phyloP scores from a whole-genome alignment of 1,140 invertebrate species.

The Plectrocnemia conspersa region DNA sequence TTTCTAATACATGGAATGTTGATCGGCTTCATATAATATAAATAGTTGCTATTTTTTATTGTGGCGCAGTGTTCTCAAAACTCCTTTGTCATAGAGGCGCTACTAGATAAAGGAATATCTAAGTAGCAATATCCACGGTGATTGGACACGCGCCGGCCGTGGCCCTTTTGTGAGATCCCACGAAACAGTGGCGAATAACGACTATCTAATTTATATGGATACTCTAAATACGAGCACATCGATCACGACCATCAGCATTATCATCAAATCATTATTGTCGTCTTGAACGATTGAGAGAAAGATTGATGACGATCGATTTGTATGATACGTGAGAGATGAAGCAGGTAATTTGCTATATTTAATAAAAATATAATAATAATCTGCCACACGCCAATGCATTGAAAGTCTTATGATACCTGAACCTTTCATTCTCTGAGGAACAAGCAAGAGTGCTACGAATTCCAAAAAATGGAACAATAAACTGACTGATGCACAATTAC shows the following conservation, averaged over 20 bases:
- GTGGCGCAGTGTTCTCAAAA: constrained; percentile 23
- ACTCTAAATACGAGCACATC: constrained; percentile 21
- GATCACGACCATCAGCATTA: constrained; percentile 13
- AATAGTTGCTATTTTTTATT: too few species aligned
- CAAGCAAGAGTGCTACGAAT: neutral
- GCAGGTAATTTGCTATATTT: too few species aligned
- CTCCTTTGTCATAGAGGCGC: constrained; percentile 34
- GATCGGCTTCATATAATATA: too few species aligned
- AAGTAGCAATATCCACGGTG: constrained; percentile 32
- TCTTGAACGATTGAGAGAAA: neutral
- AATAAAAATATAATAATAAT: too few species aligned
- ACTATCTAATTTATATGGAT: constrained; percentile 26
- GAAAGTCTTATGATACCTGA: neutral
- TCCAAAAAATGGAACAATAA: neutral
- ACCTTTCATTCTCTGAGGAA: neutral
- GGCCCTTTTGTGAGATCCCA: constrained; percentile 19
- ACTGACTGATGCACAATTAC: neutral
- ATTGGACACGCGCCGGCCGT: constrained; percentile 28
- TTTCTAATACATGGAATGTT: too few species aligned
- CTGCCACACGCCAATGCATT: neutral
- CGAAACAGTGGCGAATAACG: constrained; percentile 16
- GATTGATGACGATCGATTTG: constrained; percentile 5
- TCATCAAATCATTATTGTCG: constrained; percentile 3
- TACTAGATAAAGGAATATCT: constrained; percentile 31
- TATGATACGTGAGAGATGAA: neutral